Percentiles rank a stretch among this genome's conserved stretches.
Evolutionary conservation across 2,797 vertebrate genomes (phyloP).

Genomic region (Kryptopterus vitreolus): DNA sequence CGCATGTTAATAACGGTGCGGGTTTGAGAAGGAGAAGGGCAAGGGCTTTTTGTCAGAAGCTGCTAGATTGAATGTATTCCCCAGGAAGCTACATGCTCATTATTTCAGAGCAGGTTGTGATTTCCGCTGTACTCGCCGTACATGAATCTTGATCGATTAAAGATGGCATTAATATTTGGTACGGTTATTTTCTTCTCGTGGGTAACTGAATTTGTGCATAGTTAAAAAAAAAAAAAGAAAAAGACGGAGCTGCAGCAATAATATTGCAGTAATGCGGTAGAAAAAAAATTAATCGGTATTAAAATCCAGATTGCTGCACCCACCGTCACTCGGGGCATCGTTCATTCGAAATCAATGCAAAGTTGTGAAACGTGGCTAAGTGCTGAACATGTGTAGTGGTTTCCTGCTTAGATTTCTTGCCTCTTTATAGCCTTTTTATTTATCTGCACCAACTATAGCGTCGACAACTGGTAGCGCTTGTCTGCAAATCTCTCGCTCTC

Average conservation of each 20-base stretch:
- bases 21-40: slow-evolving; percentile 37
- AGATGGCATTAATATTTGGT: slow-evolving; percentile 54
- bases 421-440: not conserved
- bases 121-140: slow-evolving; percentile 44
- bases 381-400: slow-evolving; percentile 2
- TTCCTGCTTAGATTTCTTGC: not conserved
- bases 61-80: slow-evolving; percentile 58
- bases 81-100: slow-evolving; percentile 55
- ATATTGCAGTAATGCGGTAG: slow-evolving; percentile 6
- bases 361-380: not conserved
- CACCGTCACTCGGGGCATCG: not conserved
- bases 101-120: slow-evolving; percentile 52
- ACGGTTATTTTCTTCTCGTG: slow-evolving; percentile 47
- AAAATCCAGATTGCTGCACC: slow-evolving; percentile 27
- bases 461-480: not conserved
- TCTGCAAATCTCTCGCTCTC: not conserved
- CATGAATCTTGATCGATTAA: slow-evolving; percentile 57
- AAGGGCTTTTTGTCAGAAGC: slow-evolving; percentile 40
- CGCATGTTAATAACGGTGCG: slow-evolving; percentile 59
- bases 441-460: not conserved
- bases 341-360: not conserved
- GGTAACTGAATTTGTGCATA: slow-evolving; percentile 46
- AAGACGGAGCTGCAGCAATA: slow-evolving; percentile 13
- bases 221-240: slow-evolving; percentile 46
- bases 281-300: slow-evolving; percentile 5